Conservation (phyloP, 1,140 invertebrate species). For the Wiebesia pumilae region DNA sequence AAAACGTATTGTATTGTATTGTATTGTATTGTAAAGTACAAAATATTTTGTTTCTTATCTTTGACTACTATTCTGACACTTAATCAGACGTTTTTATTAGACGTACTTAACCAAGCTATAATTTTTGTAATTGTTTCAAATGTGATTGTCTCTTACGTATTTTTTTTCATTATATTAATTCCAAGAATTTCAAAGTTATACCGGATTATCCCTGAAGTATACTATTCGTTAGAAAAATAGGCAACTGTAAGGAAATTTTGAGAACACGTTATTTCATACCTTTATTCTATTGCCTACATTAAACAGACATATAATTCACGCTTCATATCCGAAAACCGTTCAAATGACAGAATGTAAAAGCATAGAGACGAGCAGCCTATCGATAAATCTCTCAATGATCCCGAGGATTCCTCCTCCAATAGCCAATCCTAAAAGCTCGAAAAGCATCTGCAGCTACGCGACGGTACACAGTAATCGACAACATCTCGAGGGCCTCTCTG, state of each 20-base stretch:
- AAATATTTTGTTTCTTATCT: too few relatives aligned
- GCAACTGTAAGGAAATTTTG: background rate
- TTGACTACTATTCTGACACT: too few relatives aligned
- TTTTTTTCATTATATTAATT: too few relatives aligned
- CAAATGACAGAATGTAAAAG: slow-evolving; percentile 4
- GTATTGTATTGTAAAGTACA: too few relatives aligned
- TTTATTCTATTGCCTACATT: background rate
- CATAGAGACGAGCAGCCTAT: background rate
- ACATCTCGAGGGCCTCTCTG: slow-evolving; percentile 21
- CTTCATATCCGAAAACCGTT: background rate
- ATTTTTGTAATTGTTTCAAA: too few relatives aligned
- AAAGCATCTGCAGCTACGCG: background rate
- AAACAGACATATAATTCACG: background rate
- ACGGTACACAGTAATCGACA: slow-evolving; percentile 2
- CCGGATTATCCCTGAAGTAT: background rate
- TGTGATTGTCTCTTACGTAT: too few relatives aligned
- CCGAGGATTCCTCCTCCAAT: background rate
- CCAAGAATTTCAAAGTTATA: background rate
- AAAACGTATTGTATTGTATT: too few relatives aligned
- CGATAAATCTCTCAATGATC: slow-evolving; percentile 8
- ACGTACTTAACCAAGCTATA: too few relatives aligned
- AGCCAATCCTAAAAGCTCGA: background rate
- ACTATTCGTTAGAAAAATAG: background rate
- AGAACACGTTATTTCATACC: slow-evolving; percentile 11
- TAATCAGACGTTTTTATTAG: too few relatives aligned